phyloP scores from a whole-genome alignment of 2,888 invertebrate genomes.

The Orchesella flavescens region DNA sequence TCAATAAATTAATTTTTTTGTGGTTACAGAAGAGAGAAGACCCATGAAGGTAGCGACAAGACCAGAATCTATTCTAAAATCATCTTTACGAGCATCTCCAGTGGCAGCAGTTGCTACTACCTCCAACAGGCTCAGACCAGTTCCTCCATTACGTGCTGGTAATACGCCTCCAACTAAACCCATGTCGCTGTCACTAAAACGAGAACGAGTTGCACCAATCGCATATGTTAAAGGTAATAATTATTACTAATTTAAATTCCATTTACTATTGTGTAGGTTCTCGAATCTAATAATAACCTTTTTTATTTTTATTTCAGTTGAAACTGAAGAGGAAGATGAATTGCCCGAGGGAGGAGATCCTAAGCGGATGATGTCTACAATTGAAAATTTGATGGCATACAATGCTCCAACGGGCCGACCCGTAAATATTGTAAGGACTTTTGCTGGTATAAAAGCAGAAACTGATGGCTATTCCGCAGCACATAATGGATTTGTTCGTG shows the following conservation, averaged over 20 bases:
- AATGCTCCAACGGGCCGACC: conserved; percentile 26
- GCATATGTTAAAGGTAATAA: conserved; percentile 38
- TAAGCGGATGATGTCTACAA: conserved; percentile 47
- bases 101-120: conserved; percentile 3
- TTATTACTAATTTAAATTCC: neutral
- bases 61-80: conserved; percentile 51
- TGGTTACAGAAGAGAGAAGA: conserved; percentile 28
- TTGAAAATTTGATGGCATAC: conserved; percentile 52
- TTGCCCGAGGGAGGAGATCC: neutral
- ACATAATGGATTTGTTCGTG: conserved; percentile 57
- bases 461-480: conserved; percentile 59
- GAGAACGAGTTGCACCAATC: conserved; percentile 40
- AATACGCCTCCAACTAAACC: conserved; percentile 52
- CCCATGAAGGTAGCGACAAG: conserved; percentile 20
- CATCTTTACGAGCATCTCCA: conserved; percentile 42
- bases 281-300: neutral
- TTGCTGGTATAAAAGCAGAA: conserved; percentile 49
- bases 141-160: conserved; percentile 37
- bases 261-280: conserved; percentile 3
- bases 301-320: neutral
- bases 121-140: conserved; percentile 15
- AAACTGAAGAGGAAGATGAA: conserved; percentile 25
- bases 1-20: neutral
- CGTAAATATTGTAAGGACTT: conserved; percentile 44
- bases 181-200: neutral